These are phyloP conservation scores for Gambusia yucatana DNA, from an alignment of 2,797 vertebrate species.

Conservation along the genomic window DNA sequence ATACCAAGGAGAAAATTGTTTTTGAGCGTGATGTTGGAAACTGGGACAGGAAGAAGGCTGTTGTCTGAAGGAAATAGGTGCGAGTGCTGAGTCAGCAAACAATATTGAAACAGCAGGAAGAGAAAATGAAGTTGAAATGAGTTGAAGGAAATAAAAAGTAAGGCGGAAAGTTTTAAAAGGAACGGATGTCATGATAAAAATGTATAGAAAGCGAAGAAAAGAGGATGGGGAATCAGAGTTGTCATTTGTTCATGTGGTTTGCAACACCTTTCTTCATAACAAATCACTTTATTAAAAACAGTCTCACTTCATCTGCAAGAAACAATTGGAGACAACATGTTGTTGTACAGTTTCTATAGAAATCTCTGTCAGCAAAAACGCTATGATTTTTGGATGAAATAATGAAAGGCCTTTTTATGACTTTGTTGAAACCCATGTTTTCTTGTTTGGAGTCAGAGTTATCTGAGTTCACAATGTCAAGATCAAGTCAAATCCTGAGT, in stretches of 20 bases:
- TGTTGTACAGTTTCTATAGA: neutral
- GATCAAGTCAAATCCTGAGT: neutral
- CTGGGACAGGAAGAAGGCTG: neutral
- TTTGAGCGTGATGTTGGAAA: slow-evolving; percentile 9
- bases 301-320: neutral
- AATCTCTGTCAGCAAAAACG: neutral
- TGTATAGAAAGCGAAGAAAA: neutral
- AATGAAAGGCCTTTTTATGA: neutral
- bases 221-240: neutral
- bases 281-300: neutral
- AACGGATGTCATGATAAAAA: neutral
- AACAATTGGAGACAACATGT: neutral
- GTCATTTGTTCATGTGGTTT: neutral
- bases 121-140: slow-evolving; percentile 1
- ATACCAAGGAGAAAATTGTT: slow-evolving; percentile 31
- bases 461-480: neutral
- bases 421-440: neutral
- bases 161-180: neutral
- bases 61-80: slow-evolving; percentile 20
- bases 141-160: slow-evolving; percentile 12
- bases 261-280: neutral
- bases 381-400: neutral
- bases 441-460: neutral
- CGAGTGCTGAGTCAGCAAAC: slow-evolving; percentile 41
- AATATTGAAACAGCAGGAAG: slow-evolving; percentile 7